These are phyloP conservation scores for Thaumatotibia leucotreta DNA, from an alignment of 1,140 invertebrate genomes.

Conservation along the genomic window DNA sequence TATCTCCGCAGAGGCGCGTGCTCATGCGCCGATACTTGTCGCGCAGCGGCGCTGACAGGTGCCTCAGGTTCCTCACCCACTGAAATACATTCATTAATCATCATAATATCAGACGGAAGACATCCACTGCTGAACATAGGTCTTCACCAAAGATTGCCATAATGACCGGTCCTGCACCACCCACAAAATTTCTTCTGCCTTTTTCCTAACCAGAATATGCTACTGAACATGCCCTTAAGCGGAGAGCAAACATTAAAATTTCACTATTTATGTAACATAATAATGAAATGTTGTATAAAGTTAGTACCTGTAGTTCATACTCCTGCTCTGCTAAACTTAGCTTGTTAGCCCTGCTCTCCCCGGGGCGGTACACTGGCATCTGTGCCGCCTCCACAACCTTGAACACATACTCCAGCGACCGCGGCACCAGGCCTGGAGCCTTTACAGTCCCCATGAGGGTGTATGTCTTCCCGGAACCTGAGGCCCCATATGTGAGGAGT, in stretches of 20 bases:
- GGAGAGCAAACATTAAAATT: no score
- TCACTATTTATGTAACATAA: no score
- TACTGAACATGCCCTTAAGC: no score
- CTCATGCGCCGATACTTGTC: slow-evolving; percentile 65
- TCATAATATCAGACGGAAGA: no score
- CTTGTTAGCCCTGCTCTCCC: slow-evolving; percentile 47
- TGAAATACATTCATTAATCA: slow-evolving; percentile 23
- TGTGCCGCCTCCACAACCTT: slow-evolving; percentile 61
- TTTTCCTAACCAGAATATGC: no score
- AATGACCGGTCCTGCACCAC: no score
- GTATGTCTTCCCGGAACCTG: slow-evolving; percentile 89
- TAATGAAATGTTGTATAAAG: not conserved
- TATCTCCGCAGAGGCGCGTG: slow-evolving; percentile 34
- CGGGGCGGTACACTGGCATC: slow-evolving; percentile 46
- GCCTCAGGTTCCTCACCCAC: slow-evolving; percentile 51
- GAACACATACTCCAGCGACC: slow-evolving; percentile 89
- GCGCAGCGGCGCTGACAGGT: slow-evolving; percentile 45
- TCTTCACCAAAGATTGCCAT: no score
- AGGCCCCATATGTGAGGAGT: slow-evolving; percentile 90
- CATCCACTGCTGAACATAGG: no score
- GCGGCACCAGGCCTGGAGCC: slow-evolving; percentile 87
- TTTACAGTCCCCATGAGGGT: slow-evolving; percentile 87
- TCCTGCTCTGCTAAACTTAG: slow-evolving; percentile 47
- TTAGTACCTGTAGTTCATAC: slow-evolving; percentile 61
- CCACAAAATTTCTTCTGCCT: no score